Conservation (phyloP, 2,113 vertebrate genomes). For the Montifringilla adamsi region DNA sequence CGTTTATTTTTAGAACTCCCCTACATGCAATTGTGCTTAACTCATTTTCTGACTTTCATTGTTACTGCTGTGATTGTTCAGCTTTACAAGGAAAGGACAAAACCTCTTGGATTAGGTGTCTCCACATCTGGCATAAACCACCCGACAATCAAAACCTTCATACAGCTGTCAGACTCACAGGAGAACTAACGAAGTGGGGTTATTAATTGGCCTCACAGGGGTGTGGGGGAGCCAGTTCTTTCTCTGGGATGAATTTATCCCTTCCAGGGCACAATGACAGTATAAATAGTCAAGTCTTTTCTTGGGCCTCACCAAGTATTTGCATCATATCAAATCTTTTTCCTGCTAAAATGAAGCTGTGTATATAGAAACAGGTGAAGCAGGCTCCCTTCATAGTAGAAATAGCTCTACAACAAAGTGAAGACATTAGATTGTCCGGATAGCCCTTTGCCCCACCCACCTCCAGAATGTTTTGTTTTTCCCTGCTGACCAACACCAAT, state of each 20-base stretch:
- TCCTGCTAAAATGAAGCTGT: neutral
- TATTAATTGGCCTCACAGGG: neutral
- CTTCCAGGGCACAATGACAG: neutral
- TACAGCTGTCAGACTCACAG: neutral
- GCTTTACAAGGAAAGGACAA: neutral
- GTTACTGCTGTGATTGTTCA: neutral
- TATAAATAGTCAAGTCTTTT: neutral
- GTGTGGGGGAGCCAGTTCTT: rapidly evolving
- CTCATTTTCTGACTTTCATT: neutral
- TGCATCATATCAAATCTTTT: neutral
- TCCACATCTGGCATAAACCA: neutral
- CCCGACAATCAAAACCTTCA: neutral
- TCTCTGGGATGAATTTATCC: neutral
- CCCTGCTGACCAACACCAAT: neutral
- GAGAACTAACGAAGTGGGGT: neutral
- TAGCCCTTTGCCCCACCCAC: neutral
- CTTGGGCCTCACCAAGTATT: neutral
- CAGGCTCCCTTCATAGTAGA: neutral
- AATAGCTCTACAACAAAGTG: neutral
- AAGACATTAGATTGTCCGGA: neutral
- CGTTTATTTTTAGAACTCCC: neutral
- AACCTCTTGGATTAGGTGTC: neutral
- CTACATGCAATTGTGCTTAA: neutral
- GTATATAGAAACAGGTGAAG: neutral
- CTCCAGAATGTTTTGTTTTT: rapidly evolving